phyloP scores from a whole-genome alignment of 2,113 vertebrate genomes.

The Loxodonta africana region DNA sequence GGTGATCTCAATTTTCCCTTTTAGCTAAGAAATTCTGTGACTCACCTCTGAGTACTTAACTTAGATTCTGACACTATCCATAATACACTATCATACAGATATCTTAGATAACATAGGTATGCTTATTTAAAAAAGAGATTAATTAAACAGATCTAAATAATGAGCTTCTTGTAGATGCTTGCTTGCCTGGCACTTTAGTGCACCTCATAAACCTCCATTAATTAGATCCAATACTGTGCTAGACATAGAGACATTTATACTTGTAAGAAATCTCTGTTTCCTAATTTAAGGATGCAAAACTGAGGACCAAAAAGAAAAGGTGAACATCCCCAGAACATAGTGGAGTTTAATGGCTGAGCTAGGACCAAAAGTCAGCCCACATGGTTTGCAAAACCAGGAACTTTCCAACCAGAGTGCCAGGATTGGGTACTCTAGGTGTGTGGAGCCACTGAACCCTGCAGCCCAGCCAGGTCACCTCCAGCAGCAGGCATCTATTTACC shows the following conservation, averaged over 20 bases:
- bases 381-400: background rate
- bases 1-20: background rate
- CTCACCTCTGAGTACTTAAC: background rate
- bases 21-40: constrained; percentile 27
- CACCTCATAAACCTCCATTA: background rate
- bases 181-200: background rate
- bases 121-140: background rate
- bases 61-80: background rate
- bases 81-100: background rate
- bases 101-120: background rate
- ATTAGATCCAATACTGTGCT: background rate
- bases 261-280: background rate
- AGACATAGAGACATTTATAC: background rate
- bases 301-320: background rate
- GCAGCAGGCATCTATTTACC: background rate
- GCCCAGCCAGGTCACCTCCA: background rate
- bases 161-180: background rate
- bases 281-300: background rate
- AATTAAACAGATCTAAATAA: background rate
- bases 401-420: background rate
- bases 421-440: background rate
- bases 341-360: background rate
- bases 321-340: background rate
- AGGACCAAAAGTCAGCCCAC: background rate
- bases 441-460: background rate